These are phyloP conservation scores for Melipona beecheii DNA, from an alignment of 2,888 invertebrate species.

Conservation along the genomic window DNA sequence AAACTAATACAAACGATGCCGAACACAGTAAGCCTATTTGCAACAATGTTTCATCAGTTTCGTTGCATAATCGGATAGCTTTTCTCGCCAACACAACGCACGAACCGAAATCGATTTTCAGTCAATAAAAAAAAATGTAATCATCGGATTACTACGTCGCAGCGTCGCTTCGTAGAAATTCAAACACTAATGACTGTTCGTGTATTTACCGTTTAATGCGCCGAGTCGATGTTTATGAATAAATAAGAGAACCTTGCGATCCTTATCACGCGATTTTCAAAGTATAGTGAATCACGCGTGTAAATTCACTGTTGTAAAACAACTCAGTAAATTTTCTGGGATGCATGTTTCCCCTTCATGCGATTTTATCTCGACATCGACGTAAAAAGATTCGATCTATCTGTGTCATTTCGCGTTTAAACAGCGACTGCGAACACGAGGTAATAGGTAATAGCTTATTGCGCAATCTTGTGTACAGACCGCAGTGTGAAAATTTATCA, in stretches of 20 bases:
- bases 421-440: neutral
- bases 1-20: neutral
- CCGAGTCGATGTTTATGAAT: conserved; percentile 23
- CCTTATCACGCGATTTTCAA: neutral
- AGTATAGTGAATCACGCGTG: neutral
- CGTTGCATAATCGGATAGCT: neutral
- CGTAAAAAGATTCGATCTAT: no score
- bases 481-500: no score
- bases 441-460: neutral
- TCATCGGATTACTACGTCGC: neutral
- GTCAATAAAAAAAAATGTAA: neutral
- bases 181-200: neutral
- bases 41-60: neutral
- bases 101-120: conserved; percentile 8
- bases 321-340: neutral
- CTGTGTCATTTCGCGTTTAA: neutral
- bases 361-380: neutral
- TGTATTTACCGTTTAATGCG: neutral
- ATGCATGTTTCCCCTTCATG: no score
- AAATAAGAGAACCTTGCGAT: conserved; percentile 1
- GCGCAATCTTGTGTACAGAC: neutral
- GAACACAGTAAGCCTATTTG: neutral
- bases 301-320: neutral
- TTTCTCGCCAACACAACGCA: neutral
- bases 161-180: conserved; percentile 3